Evolutionary conservation across 1,140 invertebrate species (phyloP).

Genomic region (Himalopsyche phryganea): DNA sequence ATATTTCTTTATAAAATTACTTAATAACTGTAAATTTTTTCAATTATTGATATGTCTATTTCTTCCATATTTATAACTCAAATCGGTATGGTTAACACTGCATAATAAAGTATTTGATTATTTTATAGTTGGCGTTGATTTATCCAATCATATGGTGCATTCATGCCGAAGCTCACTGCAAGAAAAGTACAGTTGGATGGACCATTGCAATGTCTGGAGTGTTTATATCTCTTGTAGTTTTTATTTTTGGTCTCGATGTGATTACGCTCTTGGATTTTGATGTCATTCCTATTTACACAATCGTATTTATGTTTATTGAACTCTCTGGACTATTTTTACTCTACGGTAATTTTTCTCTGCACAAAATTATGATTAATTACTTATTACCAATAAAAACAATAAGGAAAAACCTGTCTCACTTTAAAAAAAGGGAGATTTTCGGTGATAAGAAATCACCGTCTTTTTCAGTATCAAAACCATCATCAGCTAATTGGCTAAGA

Average conservation of each 20-base stretch:
- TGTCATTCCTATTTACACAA: constrained; percentile 50
- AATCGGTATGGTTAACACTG: too few species aligned
- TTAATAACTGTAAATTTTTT: background rate
- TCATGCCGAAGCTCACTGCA: constrained; percentile 16
- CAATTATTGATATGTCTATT: background rate
- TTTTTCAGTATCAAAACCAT: too few species aligned
- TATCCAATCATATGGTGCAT: constrained; percentile 45
- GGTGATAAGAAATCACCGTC: too few species aligned
- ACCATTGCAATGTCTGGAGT: constrained; percentile 22
- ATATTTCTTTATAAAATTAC: background rate
- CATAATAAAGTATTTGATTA: too few species aligned
- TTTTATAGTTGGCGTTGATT: constrained; percentile 47
- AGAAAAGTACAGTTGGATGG: constrained; percentile 24
- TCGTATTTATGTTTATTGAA: constrained; percentile 48
- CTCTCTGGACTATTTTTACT: constrained; percentile 50
- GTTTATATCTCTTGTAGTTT: constrained; percentile 24
- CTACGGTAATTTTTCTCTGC: constrained; percentile 49
- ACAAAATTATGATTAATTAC: too few species aligned
- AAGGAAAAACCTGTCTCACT: too few species aligned
- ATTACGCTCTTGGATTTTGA: constrained; percentile 52
- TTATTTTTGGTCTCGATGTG: constrained; percentile 39
- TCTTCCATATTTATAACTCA: too few species aligned
- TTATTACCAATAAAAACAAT: too few species aligned
- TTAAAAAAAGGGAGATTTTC: too few species aligned
- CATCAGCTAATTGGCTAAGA: too few species aligned